These are phyloP conservation scores for Drosophila parthenogenetica DNA, from an alignment of 2,888 invertebrate genomes.

Conservation along the genomic window DNA sequence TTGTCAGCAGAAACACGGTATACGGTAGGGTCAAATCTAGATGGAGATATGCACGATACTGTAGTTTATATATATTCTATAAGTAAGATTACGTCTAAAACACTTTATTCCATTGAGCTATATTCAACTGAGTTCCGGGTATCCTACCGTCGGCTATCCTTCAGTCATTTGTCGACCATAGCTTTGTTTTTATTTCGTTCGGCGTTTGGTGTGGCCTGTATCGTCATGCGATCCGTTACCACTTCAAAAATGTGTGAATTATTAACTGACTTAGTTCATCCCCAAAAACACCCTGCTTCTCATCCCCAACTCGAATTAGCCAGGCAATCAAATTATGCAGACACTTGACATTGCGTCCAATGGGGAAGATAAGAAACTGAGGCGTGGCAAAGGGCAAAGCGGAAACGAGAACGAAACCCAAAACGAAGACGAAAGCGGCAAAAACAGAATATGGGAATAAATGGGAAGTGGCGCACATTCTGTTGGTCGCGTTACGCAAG, in stretches of 20 bases:
- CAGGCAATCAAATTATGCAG: conserved; percentile 67
- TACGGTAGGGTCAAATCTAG: no score
- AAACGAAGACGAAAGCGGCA: no score
- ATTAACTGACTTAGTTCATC: conserved; percentile 43
- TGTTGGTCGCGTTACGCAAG: conserved; percentile 1
- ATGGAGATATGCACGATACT: no score
- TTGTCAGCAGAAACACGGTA: conserved; percentile 1
- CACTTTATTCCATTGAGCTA: no score
- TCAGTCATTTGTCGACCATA: no score
- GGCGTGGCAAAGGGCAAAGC: neutral
- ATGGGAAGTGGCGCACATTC: neutral
- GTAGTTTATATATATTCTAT: no score
- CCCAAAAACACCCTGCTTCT: neutral
- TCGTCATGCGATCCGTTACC: conserved; percentile 39
- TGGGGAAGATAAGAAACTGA: neutral
- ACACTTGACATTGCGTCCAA: conserved; percentile 57
- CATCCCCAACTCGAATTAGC: conserved; percentile 49
- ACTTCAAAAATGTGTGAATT: conserved; percentile 59
- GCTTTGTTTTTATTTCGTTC: no score
- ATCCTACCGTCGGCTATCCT: no score
- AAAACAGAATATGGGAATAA: no score
- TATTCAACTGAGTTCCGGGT: no score
- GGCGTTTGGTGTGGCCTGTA: conserved; percentile 10
- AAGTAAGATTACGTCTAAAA: no score
- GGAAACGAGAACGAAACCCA: neutral